Evolutionary conservation across 2,888 invertebrate genomes (phyloP), one percentile per base, ranked within the genome.

Genomic region (Erebia ligea): DNA sequence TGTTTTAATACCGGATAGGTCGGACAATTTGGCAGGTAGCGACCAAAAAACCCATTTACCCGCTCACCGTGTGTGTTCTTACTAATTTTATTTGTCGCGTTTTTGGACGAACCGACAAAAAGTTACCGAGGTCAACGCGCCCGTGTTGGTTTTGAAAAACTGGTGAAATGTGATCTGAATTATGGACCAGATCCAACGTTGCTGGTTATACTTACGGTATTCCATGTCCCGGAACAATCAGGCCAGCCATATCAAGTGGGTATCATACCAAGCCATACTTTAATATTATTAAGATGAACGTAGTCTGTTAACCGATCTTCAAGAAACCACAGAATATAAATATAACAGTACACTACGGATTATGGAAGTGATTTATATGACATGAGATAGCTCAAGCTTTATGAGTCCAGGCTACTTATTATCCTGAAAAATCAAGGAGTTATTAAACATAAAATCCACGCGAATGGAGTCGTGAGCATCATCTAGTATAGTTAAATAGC

Each of bases 1-100:
- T 69, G 81, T 91, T 91, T 91, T 92, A 92, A 92, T 92, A 90
- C 80, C 78, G 81, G 80, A 79, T 82, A 79, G 79, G 80, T 76
- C 76, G 80, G 80, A 82, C 85, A 89, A 90, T 92, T 92, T 90
- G 84, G 86, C 79, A 76, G 78, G 80, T 79, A 79, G 76, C 76
- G 76, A 79, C 81, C 82, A 84, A 88, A 89, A 90, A 90, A 87
- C 81, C 77, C 80, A 86, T 87, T 90, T 87, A 80, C 81, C 79
- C 80, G 76, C 79, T 78, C 86, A 82, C 86, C 85, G 87, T 87
- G 87, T 87, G 87, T 84, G 87, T 88, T 87, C 87, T 80, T 81
- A 83, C 85, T 88, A 90, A 90, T 91, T 89, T 87, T 88, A 88
- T 88, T 84, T 82, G 81, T 79, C 76, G 81, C 76, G 78, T 79